These are phyloP conservation scores for Apodemia mormo DNA, from an alignment of 2,888 invertebrate species.

Conservation along the genomic window DNA sequence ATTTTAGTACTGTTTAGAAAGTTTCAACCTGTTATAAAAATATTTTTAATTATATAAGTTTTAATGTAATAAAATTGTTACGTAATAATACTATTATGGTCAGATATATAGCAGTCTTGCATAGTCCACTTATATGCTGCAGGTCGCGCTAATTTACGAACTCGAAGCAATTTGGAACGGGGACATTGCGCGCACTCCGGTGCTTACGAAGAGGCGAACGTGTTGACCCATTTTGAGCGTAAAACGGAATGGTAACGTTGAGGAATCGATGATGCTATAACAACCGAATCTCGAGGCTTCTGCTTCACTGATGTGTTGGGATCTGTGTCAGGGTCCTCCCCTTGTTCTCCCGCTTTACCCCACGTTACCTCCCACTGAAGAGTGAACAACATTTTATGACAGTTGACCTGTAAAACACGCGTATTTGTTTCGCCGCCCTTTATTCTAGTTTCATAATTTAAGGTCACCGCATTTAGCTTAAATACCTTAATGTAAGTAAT, in stretches of 20 bases:
- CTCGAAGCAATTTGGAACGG: constrained; percentile 68
- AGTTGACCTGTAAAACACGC: constrained; percentile 68
- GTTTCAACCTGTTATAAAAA: no score
- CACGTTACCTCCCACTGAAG: constrained; percentile 51
- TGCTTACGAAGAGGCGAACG: constrained; percentile 56
- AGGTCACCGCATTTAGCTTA: constrained; percentile 49
- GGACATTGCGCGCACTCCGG: constrained; percentile 65
- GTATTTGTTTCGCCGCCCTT: constrained; percentile 63
- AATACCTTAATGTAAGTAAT: constrained; percentile 25
- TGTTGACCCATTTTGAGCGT: constrained; percentile 77
- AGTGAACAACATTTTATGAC: constrained; percentile 49
- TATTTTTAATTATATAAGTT: no score
- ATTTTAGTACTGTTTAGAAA: no score
- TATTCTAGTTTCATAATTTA: constrained; percentile 60
- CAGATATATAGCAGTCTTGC: constrained; percentile 6
- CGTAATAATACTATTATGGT: not conserved
- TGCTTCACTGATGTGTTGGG: constrained; percentile 72
- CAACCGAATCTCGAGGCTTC: constrained; percentile 74
- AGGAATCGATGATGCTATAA: constrained; percentile 74
- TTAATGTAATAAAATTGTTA: not conserved
- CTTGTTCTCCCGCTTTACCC: constrained; percentile 63
- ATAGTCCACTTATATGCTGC: constrained; percentile 10
- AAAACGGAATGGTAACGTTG: constrained; percentile 59
- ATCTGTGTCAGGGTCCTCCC: constrained; percentile 80
- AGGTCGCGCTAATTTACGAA: constrained; percentile 59